Base-by-base conservation (phyloP, 1,140 invertebrate species). In the Eriosoma lanigerum region DNA sequence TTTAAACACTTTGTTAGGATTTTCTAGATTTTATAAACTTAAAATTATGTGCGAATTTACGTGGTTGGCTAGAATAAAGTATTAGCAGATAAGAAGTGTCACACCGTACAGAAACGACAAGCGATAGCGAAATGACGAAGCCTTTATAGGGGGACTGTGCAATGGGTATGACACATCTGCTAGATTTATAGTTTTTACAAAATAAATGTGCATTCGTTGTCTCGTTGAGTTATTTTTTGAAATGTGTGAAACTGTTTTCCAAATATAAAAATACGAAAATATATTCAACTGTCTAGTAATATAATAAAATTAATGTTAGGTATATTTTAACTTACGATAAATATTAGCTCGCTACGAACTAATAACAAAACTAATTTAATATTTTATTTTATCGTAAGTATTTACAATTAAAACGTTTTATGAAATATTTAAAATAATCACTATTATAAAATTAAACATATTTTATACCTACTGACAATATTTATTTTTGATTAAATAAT, bases 81-180 rank as follows among this genome's bases (percentile, higher is more conserved):
- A 38, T n/a, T 4, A 46, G 10, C 12, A 24, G 64, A 68, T 68
- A 68, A 68, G 13, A 19, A 13, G 21, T 24, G 12, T 4, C n/a
- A 6, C 5, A 46, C 13, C n/a, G 13, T 15, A 21, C 32, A 68
- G 4, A 24, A 66, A 24, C 10, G 38, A 68, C 38, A 46, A 12
- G 21, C 44, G 64, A 68, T 68, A 68, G 38, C 44, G 64, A 68
- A 68, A 68, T 68, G 64, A 68, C 21, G 38, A 68, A 66, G 44
- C 62, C 62, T 66, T 21, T 44, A n/a, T n/a, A n/a, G n/a, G n/a
- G n/a, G n/a, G n/a, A n/a, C n/a, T n/a, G n/a, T n/a, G n/a, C n/a
- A 1, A 15, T 46, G 38, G n/a, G 44, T n/a, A n/a, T 68, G 13
- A 38, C 32, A 38, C 15, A 21, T 24, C 13, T 3, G 4, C 4